Base-by-base conservation (phyloP, 2,888 invertebrate genomes). In the Fragum fragum region DNA sequence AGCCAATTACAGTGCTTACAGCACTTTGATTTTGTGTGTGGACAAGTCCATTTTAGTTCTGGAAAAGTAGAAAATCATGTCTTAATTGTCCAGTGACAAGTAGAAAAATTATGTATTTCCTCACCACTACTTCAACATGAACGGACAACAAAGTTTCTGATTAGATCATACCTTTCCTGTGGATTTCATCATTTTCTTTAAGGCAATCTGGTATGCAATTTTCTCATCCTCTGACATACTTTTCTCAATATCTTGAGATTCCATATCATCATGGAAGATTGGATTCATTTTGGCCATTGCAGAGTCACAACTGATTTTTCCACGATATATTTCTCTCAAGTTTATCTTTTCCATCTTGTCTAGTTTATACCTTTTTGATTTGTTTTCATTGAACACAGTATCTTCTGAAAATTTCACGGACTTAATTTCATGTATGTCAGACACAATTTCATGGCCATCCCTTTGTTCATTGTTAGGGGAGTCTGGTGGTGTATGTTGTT, bases 361-460 rank as follows among this genome's bases (percentile, higher is more conserved):
- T 55, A 87, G 77, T 75, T 86, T 86, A 74, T 87, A 89, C 59
- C 88, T 88, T n/a, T 86, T 89, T 61, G 83, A 79, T 76, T 89
- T 90, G 52, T 87, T 84, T 57, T 90, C 91, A 81, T 90, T 90
- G 61, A 90, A 90, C 32, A 90, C 87, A 21, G 91, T 91, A 70
- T 90, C 90, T 29, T 89, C 73, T 26, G 90, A 86, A 80, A 91
- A 91, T 21, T 88, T 89, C 36, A 91, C 91, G 69, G 81, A 80
- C 68, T 90, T 91, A 5, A 76, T 73, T 77, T 90, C 90, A 14
- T 80, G 83, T n/a, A 86, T 86, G 73, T 81, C 86, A 23, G 68
- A 52, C 1, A 81, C 73, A 29, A 77, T 63, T 21, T 79, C 68
- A 28, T 70, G 63, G 11, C 21, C 11, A 26, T 74, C 36, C 0